Evolutionary conservation across 2,888 invertebrate species (phyloP).

Genomic region (Tanaodytes sp.): DNA sequence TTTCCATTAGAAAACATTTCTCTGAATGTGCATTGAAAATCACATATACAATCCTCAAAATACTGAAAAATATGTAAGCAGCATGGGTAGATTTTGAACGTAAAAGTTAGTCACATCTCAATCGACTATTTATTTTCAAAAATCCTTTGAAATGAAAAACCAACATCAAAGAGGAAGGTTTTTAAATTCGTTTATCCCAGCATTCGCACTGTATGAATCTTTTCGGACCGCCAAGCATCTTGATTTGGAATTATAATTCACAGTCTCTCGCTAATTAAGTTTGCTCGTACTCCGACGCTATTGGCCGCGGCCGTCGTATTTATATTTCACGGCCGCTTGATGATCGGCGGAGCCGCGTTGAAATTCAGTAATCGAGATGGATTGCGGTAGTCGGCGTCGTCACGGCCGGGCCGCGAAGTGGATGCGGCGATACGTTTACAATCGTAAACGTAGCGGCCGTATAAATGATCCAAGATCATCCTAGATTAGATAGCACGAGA

Average conservation of each 20-base stretch:
- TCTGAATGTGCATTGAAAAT: too few species aligned
- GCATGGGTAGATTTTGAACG: too few species aligned
- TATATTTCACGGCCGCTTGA: background rate
- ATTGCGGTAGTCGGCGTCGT: background rate
- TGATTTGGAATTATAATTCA: background rate
- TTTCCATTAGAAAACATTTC: too few species aligned
- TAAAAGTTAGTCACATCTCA: too few species aligned
- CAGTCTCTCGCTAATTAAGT: background rate
- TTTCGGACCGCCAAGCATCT: too few species aligned
- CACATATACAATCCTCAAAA: too few species aligned
- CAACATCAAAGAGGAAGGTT: too few species aligned
- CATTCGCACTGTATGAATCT: too few species aligned
- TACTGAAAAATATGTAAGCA: too few species aligned
- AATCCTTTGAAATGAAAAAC: too few species aligned
- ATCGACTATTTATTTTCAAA: too few species aligned
- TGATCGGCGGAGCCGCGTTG: background rate
- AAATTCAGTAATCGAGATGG: constrained; percentile 1
- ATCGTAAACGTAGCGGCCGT: background rate
- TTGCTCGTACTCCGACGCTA: background rate
- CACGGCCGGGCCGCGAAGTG: background rate
- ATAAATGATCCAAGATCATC: background rate
- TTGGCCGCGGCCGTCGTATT: background rate
- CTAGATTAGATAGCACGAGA: background rate
- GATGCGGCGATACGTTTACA: background rate
- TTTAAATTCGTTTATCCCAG: too few species aligned